Evolutionary conservation across 2,797 vertebrate genomes (phyloP).

Genomic region (Danio jaintianensis): DNA sequence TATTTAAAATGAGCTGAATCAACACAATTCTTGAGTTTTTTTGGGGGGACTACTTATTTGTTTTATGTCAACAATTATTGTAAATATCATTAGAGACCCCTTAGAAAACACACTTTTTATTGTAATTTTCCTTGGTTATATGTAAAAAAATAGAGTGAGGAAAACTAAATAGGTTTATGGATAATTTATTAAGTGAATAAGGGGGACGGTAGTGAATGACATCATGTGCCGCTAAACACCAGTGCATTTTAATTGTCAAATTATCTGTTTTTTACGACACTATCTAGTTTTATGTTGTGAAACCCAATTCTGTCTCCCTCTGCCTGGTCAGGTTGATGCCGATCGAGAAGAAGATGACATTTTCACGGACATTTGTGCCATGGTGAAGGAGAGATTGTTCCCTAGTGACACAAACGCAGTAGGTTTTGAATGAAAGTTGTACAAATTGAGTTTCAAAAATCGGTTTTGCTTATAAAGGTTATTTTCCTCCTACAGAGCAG

Average conservation of each 20-base stretch:
- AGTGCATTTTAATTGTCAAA: constrained; percentile 8
- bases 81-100: no score
- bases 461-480: constrained; percentile 6
- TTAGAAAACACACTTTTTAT: no score
- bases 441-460: background rate
- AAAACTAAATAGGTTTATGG: no score
- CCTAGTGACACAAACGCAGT: constrained; percentile 48
- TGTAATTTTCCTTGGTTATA: no score
- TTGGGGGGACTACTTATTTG: no score
- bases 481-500: constrained; percentile 31
- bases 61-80: no score
- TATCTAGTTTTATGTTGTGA: background rate
- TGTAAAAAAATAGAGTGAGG: no score
- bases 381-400: constrained; percentile 69
- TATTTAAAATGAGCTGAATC: no score
- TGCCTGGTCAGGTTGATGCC: constrained; percentile 69
- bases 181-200: no score
- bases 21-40: no score
- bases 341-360: constrained; percentile 74
- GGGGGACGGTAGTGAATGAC: no score
- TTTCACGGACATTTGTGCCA: constrained; percentile 70
- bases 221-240: no score
- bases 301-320: constrained; percentile 12
- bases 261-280: background rate
- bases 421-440: constrained; percentile 22